These are phyloP conservation scores for Drosophila nasuta DNA, from an alignment of 1,140 invertebrate species.

Conservation along the genomic window DNA sequence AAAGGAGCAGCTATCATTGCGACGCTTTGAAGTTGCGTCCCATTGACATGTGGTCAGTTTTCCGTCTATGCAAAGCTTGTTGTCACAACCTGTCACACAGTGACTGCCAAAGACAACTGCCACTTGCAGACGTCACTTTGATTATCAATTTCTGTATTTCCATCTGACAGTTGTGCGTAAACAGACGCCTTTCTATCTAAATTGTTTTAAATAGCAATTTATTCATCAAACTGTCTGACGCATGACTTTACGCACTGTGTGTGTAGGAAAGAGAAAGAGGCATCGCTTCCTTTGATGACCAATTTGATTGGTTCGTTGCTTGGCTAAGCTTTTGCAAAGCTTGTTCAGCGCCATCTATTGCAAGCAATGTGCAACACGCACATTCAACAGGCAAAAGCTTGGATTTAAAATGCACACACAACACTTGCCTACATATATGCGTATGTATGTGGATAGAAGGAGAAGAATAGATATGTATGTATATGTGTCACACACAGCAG, in stretches of 20 bases:
- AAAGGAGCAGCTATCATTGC: conserved; percentile 51
- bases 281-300: background rate
- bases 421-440: background rate
- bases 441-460: background rate
- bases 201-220: conserved; percentile 61
- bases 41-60: conserved; percentile 79
- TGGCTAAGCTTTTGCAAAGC: conserved; percentile 33
- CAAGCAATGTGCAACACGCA: background rate
- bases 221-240: conserved; percentile 61
- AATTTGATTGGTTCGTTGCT: conserved; percentile 45
- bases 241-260: conserved; percentile 22
- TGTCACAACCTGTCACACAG: conserved; percentile 25
- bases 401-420: background rate
- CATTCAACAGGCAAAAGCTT: conserved; percentile 36
- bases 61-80: conserved; percentile 28
- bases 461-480: background rate
- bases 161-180: conserved; percentile 27
- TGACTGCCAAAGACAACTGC: conserved; percentile 16
- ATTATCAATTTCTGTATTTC: conserved; percentile 42
- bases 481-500: background rate
- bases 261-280: background rate
- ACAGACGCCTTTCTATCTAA: conserved; percentile 30
- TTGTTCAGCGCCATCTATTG: conserved; percentile 45
- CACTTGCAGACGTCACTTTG: conserved; percentile 8
- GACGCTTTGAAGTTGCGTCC: conserved; percentile 73